These are phyloP conservation scores for Erebia ligea DNA, from an alignment of 2,888 invertebrate genomes.

Conservation along the genomic window DNA sequence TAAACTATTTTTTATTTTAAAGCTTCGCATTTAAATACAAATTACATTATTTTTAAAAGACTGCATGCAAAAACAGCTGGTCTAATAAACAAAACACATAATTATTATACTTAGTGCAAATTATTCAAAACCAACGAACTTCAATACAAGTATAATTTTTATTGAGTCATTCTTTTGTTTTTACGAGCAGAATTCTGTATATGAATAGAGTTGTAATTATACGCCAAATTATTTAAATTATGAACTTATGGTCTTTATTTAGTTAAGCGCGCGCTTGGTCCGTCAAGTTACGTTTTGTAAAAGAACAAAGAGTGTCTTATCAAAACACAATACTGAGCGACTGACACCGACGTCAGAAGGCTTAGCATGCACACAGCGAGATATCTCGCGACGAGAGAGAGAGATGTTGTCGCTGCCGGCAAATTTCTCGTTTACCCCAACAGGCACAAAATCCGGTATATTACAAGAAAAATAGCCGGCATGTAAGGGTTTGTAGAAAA, in stretches of 20 bases:
- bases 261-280: neutral
- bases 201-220: slow-evolving; percentile 11
- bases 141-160: neutral
- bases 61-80: neutral
- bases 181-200: neutral
- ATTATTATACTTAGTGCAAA: neutral
- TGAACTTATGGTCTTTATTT: slow-evolving; percentile 5
- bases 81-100: neutral
- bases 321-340: slow-evolving; percentile 30
- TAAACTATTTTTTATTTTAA: too few species aligned
- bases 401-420: too few species aligned
- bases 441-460: too few species aligned
- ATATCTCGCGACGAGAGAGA: too few species aligned
- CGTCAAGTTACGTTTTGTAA: slow-evolving; percentile 18
- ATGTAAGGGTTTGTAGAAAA: too few species aligned
- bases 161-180: slow-evolving; percentile 13
- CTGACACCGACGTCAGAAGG: slow-evolving; percentile 19
- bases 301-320: slow-evolving; percentile 36
- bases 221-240: neutral
- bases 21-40: too few species aligned
- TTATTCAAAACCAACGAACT: neutral
- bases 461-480: too few species aligned
- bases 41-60: too few species aligned
- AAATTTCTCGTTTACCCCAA: too few species aligned
- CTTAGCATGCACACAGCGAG: too few species aligned